phyloP scores from a whole-genome alignment of 1,140 invertebrate species.

The Himalopsyche phryganea region DNA sequence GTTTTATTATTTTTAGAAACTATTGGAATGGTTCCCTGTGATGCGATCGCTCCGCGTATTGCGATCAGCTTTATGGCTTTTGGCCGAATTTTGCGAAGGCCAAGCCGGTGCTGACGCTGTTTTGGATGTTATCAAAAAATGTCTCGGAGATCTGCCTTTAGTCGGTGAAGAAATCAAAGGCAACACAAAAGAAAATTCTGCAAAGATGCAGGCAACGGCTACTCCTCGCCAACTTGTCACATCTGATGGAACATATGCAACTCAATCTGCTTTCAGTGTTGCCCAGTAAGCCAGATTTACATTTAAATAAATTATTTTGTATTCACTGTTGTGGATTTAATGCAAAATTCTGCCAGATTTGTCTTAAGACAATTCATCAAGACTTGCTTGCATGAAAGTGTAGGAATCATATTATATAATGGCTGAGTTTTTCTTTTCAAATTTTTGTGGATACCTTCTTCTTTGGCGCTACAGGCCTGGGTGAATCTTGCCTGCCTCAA shows the following conservation, averaged over 20 bases:
- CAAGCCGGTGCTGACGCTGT: slow-evolving; percentile 77
- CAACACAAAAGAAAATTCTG: slow-evolving; percentile 40
- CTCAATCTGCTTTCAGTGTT: slow-evolving; percentile 93
- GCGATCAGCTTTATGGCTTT: slow-evolving; percentile 94
- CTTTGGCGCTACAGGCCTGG: too few species aligned
- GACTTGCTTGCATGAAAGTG: too few species aligned
- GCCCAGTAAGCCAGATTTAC: slow-evolving; percentile 52
- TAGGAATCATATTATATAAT: too few species aligned
- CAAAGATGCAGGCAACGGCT: slow-evolving; percentile 20
- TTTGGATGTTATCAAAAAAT: slow-evolving; percentile 69
- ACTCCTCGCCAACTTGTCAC: slow-evolving; percentile 71
- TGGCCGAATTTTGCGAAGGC: slow-evolving; percentile 90
- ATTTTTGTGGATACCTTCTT: too few species aligned
- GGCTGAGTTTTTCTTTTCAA: too few species aligned
- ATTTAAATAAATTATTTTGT: background rate
- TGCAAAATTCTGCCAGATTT: too few species aligned
- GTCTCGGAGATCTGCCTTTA: slow-evolving; percentile 84
- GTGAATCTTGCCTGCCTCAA: too few species aligned
- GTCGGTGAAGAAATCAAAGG: slow-evolving; percentile 65
- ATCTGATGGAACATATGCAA: slow-evolving; percentile 97
- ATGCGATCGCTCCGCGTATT: slow-evolving; percentile 87
- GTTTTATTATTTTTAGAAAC: slow-evolving; percentile 57
- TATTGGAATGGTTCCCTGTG: slow-evolving; percentile 77
- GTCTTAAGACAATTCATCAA: too few species aligned
- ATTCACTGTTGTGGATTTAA: too few species aligned